Evolutionary conservation across 2,888 invertebrate genomes (phyloP), one percentile per base, ranked within the genome.

Genomic region (Philhelius pedissequus): DNA sequence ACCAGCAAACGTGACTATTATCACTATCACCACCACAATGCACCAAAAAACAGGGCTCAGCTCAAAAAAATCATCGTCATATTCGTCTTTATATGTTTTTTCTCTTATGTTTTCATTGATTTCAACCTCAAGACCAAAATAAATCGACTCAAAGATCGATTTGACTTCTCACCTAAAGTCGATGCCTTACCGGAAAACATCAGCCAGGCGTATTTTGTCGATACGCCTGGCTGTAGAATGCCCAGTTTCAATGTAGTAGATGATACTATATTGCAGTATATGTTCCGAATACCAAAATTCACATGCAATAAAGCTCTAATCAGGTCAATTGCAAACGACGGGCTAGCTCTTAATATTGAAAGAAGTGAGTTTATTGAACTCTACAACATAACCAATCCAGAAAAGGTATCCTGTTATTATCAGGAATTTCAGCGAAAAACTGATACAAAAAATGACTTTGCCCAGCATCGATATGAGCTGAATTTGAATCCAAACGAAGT

Each of bases 161-260:
- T 90, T 66, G 90, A 90, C 13, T 91, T 91, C 13, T 87, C 90
- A 48, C 88, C 90, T 0, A 90, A 90, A 60, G 88, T 90, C 66
- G 90, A 91, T 62, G 89, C 89, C 25, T 60, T 43, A 56, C 45
- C 75, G 22, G 88, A 88, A 11, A 90, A 90, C 40, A 86, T 88
- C 8, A 90, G 88, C 2, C 88, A 89, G 77, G 89, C 91, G 6
- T 91, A 91, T 74, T 91, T 91, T 52, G 90, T 91, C 18, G 89
- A 91, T 64, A 90, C 91, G 3, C 88, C 90, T 2, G 91, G 91
- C 48, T 91, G 91, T 74, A 90, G 91, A 2, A 92, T 92, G 90
- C 92, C 91, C 11, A 89, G 88, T 74, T 91, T 92, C 64, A 89
- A 90, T 35, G 87, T 90, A 22, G 86, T 88, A 22, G 90, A 91